A percentile compares a stretch with the other conserved stretches of the same genome.
Conservation (phyloP, 2,797 vertebrate species). For the Pagetopsis macropterus region DNA sequence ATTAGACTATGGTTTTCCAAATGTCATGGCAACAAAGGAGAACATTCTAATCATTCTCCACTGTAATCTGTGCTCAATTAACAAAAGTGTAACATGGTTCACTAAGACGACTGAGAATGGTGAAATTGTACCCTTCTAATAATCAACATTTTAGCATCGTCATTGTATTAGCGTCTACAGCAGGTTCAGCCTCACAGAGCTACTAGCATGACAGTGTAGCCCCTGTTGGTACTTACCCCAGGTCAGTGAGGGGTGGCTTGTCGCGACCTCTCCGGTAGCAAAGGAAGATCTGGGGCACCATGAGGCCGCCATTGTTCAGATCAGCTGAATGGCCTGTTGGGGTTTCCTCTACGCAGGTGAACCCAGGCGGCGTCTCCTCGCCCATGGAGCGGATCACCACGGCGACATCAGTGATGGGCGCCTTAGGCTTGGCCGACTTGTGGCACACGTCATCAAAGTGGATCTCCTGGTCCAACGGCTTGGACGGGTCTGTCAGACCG, state of each 20-base stretch:
- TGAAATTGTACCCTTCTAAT: neutral
- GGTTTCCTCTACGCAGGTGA: slow-evolving; percentile 89
- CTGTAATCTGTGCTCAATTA: neutral
- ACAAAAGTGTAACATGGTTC: neutral
- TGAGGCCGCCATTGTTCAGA: slow-evolving; percentile 93
- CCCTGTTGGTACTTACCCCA: slow-evolving; percentile 84
- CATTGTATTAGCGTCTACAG: neutral
- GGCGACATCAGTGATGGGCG: slow-evolving; percentile 93
- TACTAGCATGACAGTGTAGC: neutral
- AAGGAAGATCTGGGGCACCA: slow-evolving; percentile 91
- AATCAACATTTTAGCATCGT: neutral
- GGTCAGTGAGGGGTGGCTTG: slow-evolving; percentile 92
- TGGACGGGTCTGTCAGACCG: slow-evolving; percentile 92
- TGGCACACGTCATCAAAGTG: slow-evolving; percentile 93
- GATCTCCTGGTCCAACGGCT: slow-evolving; percentile 93
- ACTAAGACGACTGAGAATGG: neutral
- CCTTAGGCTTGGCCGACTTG: slow-evolving; percentile 90
- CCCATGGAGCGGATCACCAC: slow-evolving; percentile 92
- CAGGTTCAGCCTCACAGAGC: neutral
- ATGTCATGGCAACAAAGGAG: neutral
- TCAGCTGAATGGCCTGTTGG: slow-evolving; percentile 90
- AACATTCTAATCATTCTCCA: neutral
- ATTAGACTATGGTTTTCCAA: neutral
- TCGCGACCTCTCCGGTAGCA: slow-evolving; percentile 93
- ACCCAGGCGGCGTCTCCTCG: slow-evolving; percentile 91